phyloP scores from a whole-genome alignment of 2,888 invertebrate genomes.

The Euplagia quadripunctaria region DNA sequence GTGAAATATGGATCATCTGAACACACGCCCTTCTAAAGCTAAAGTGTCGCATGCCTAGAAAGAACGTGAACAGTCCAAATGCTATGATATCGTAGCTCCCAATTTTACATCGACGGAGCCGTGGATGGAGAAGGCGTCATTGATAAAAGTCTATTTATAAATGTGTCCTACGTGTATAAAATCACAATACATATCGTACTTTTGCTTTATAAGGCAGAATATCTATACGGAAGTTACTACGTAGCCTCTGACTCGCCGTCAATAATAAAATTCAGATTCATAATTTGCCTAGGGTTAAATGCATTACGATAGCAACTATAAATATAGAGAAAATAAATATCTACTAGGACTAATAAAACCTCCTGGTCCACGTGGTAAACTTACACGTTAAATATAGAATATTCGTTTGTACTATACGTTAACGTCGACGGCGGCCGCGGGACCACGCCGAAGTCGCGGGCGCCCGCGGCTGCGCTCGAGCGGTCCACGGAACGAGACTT shows the following conservation, averaged over 20 bases:
- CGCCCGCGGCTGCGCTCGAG: conserved; percentile 32
- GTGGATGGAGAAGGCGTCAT: conserved; percentile 26
- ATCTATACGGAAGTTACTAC: conserved; percentile 54
- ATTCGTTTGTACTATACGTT: conserved; percentile 83
- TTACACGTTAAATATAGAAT: conserved; percentile 80
- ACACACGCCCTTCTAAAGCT: conserved; percentile 41
- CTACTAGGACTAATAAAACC: conserved; percentile 77
- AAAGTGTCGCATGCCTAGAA: conserved; percentile 42
- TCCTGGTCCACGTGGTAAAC: conserved; percentile 83
- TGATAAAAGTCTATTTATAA: conserved; percentile 32
- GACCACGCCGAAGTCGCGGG: conserved; percentile 27
- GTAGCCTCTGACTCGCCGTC: conserved; percentile 68
- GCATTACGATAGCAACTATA: conserved; percentile 77
- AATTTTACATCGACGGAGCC: conserved; percentile 28
- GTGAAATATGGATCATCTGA: conserved; percentile 34
- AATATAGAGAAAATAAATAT: conserved; percentile 83
- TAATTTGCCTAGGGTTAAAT: conserved; percentile 76
- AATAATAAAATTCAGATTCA: conserved; percentile 75
- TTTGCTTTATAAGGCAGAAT: conserved; percentile 49
- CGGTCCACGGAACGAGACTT: conserved; percentile 39
- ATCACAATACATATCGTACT: conserved; percentile 44
- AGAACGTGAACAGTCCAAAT: conserved; percentile 25
- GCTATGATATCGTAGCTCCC: conserved; percentile 27
- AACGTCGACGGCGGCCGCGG: conserved; percentile 61
- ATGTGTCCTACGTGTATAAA: conserved; percentile 40